These are phyloP conservation scores for Eurytoma adleriae DNA, from an alignment of 2,888 invertebrate genomes.

Conservation along the genomic window DNA sequence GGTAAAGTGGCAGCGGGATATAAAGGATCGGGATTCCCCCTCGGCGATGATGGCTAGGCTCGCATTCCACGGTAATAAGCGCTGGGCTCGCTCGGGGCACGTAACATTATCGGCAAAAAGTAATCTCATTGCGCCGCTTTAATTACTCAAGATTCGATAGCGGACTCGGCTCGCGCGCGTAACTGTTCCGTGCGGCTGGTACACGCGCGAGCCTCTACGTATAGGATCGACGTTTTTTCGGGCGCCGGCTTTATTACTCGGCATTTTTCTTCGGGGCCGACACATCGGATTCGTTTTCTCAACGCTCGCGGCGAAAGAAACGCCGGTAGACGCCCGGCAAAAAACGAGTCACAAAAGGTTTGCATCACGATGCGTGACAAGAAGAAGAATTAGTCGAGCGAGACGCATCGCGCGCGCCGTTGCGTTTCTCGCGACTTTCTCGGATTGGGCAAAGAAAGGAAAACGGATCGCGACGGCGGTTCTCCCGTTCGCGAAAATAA, in stretches of 20 bases:
- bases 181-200: background rate
- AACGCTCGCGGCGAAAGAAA: conserved; percentile 16
- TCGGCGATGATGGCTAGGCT: conserved; percentile 21
- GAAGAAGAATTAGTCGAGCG: conserved; percentile 56
- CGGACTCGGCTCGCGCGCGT: background rate
- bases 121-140: conserved; percentile 37
- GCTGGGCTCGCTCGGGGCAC: background rate
- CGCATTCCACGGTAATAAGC: conserved; percentile 48
- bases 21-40: conserved; percentile 46
- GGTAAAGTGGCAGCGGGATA: conserved; percentile 36
- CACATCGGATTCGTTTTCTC: conserved; percentile 22
- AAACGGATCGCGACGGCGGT: conserved; percentile 24
- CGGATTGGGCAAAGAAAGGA: conserved; percentile 56
- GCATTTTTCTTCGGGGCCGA: background rate
- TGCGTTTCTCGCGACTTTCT: conserved; percentile 50
- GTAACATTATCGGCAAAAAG: conserved; percentile 38
- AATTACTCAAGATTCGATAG: conserved; percentile 41
- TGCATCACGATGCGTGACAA: conserved; percentile 55
- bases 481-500: conserved; percentile 41
- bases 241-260: background rate
- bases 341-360: conserved; percentile 19
- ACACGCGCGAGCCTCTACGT: background rate
- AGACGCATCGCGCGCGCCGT: conserved; percentile 41
- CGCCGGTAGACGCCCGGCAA: background rate
- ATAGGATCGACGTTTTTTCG: background rate